Evolutionary conservation across 1,140 invertebrate genomes (phyloP).

Genomic region (Drosophila ironensis): DNA sequence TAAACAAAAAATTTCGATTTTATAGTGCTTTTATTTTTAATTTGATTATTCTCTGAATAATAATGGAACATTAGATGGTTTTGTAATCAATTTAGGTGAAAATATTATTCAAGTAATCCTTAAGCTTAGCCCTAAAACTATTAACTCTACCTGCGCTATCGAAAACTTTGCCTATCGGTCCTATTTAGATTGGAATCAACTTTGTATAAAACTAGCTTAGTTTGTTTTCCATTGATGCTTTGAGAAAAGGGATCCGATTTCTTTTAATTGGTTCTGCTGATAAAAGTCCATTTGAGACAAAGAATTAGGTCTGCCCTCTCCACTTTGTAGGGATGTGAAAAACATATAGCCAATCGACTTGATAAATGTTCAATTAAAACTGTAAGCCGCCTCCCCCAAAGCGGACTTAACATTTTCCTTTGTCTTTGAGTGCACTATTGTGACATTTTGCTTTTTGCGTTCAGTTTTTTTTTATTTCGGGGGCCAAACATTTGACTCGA

Average conservation of each 20-base stretch:
- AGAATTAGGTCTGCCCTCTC: background rate
- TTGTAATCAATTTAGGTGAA: background rate
- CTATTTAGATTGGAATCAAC: constrained; percentile 58
- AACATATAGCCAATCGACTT: constrained; percentile 42
- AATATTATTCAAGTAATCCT: background rate
- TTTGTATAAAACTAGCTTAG: constrained; percentile 22
- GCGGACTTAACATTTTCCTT: constrained; percentile 47
- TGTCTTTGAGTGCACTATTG: constrained; percentile 49
- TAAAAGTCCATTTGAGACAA: background rate
- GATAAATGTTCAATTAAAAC: constrained; percentile 48
- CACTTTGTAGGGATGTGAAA: background rate
- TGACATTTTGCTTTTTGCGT: constrained; percentile 60
- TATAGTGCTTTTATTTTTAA: background rate
- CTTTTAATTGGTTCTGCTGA: constrained; percentile 3
- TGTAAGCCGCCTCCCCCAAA: constrained; percentile 23
- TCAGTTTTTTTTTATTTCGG: constrained; percentile 5
- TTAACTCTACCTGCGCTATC: constrained; percentile 38
- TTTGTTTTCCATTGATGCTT: too few species aligned
- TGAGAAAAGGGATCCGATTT: background rate
- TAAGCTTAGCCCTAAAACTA: constrained; percentile 5
- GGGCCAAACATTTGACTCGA: constrained; percentile 61
- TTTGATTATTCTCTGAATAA: background rate
- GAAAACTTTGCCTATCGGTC: constrained; percentile 15
- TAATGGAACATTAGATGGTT: too few species aligned
- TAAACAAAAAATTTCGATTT: too few species aligned